Conservation (phyloP, 1,140 invertebrate genomes). For the Diabrotica virgifera region DNA sequence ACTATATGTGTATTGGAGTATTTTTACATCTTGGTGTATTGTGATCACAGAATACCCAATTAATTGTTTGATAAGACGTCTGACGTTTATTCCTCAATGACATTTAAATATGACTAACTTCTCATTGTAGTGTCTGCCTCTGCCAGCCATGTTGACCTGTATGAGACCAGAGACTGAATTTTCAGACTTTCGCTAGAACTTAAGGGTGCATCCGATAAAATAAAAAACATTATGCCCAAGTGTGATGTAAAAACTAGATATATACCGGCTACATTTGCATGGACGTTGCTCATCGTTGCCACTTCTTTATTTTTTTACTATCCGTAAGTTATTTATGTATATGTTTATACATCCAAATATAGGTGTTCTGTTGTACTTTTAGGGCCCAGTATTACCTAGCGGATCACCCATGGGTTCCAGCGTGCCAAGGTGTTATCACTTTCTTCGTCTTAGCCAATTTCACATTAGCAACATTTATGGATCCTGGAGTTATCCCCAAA, state of each 20-base stretch:
- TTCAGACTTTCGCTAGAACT: conserved; percentile 49
- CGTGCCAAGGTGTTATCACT: conserved; percentile 90
- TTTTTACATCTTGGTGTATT: no score
- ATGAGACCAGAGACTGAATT: conserved; percentile 58
- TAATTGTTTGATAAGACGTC: not conserved
- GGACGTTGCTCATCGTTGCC: conserved; percentile 85
- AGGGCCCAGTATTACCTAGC: conserved; percentile 85
- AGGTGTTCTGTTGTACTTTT: conserved; percentile 44
- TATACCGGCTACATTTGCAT: conserved; percentile 94
- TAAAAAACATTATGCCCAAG: conserved; percentile 77
- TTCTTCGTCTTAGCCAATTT: conserved; percentile 98
- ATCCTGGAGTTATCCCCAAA: conserved; percentile 98
- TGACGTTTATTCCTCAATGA: conserved; percentile 6
- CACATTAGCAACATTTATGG: conserved; percentile 97
- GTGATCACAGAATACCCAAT: no score
- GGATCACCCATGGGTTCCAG: conserved; percentile 83
- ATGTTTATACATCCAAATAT: conserved; percentile 34
- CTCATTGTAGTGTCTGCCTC: conserved; percentile 30
- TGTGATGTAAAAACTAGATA: conserved; percentile 90
- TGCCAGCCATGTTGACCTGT: conserved; percentile 64
- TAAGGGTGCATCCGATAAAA: conserved; percentile 31
- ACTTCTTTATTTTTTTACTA: conserved; percentile 94
- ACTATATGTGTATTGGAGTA: no score
- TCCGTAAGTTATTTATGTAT: conserved; percentile 74
- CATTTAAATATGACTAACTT: conserved; percentile 1